Conservation (phyloP, 2,888 invertebrate species). For the Arge pagana region DNA sequence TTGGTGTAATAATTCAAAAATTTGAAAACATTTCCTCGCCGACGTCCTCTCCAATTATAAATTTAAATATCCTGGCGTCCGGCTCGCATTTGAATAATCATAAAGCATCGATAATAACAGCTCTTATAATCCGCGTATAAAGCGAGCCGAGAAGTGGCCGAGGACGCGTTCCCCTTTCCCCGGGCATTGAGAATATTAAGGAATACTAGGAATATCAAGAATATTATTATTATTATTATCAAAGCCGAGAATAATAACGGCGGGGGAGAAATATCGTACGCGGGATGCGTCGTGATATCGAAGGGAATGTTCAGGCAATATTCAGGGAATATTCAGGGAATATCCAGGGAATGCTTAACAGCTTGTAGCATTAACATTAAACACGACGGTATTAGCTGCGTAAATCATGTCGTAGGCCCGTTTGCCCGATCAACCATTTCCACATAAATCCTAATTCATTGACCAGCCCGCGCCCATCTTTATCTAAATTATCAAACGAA, state of each 20-base stretch:
- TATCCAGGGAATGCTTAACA: constrained; percentile 37
- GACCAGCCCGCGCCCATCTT: no score
- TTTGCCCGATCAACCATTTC: constrained; percentile 43
- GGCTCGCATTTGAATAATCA: constrained; percentile 20
- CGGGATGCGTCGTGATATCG: no score
- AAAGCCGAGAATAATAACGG: neutral
- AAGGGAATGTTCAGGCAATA: constrained; percentile 8
- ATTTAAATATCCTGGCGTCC: constrained; percentile 19
- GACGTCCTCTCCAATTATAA: constrained; percentile 20
- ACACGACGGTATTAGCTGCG: constrained; percentile 40
- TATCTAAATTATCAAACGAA: no score
- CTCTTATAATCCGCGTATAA: constrained; percentile 20
- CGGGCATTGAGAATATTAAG: constrained; percentile 43
- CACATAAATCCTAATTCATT: constrained; percentile 49
- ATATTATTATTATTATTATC: constrained; percentile 18
- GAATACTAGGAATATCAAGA: constrained; percentile 18
- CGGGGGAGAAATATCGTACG: neutral
- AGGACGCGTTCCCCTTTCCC: constrained; percentile 21
- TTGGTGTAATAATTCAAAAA: constrained; percentile 18
- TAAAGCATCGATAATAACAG: constrained; percentile 22
- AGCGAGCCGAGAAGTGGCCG: neutral
- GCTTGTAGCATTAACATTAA: constrained; percentile 44
- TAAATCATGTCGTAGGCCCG: constrained; percentile 47
- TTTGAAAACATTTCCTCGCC: constrained; percentile 21
- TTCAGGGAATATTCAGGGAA: no score